Base-by-base conservation (phyloP, 2,888 invertebrate genomes). In the Campoplex nolae region DNA sequence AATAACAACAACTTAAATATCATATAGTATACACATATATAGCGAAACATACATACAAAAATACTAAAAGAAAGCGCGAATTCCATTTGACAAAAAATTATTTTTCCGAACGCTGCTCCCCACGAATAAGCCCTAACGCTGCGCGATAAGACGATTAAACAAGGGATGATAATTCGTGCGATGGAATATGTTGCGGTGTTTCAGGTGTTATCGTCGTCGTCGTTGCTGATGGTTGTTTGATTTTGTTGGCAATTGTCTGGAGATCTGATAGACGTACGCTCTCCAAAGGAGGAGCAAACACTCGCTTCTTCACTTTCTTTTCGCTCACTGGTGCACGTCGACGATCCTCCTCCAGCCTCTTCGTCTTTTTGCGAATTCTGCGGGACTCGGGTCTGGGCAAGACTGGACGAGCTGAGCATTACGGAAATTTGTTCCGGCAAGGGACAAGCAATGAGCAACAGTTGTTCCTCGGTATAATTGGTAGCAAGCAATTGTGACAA, bases 341-440 rank as follows among this genome's bases (percentile, higher is more conserved):
- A 13, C 65, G 62, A 62, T 32, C 32, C 62, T 62, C 32, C 62
- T 32, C 42, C 42, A 9, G 32, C 4, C 1, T 6, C 62, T 16
- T 62, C 62, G 6, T 1, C 62, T 32, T 77, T 84, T 18, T 77
- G 74, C 0, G 35, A 54, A 16, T 74, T 68, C 13, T 68, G 79
- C 32, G n/a, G 48, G n/a, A 71, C 79, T 90, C 92, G 87, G 78
- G 91, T 89, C 54, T 92, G 91, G 3, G 89, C 86, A 9, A 97
- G 95, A 85, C 97, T 97, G 1, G 97, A 97, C 1, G 98, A 98
- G 13, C 98, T 98, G 85, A 98, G 95, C 91, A 98, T 96, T 58
- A 98, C 96, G n/a, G 98, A 97, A 16, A 99, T 96, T 95, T 99
- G 99, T 93, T 99, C 99, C 2, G 98, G 97, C 2, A 98, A 97